Evolutionary conservation across 1,140 invertebrate genomes (phyloP), one percentile per base, ranked within the genome.

Genomic region (Bombus fervidus): DNA sequence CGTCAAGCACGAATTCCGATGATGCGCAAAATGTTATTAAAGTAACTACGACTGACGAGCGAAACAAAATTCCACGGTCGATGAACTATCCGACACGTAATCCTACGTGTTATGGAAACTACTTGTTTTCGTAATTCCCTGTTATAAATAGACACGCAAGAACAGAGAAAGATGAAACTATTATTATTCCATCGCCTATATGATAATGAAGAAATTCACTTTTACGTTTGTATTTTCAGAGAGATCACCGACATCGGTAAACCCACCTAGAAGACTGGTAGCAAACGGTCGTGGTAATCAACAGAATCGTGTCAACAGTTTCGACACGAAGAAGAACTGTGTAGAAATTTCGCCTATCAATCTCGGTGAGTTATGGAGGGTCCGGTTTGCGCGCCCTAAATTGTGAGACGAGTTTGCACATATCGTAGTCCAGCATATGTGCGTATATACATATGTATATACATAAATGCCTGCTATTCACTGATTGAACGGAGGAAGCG

Each of bases 241-340:
- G 87, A 91, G 94, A 87, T 92, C 93, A 87, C 91, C 93, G 69
- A 92, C 93, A 41, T 92, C 93, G 68, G 87, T 82, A 43, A 94
- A 92, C 53, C 89, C 92, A 43, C 91, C 93, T 25, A 88, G 93
- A 69, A 92, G 94, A 87, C 90, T 93, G 80, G 89, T 91, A 31
- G 87, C 91, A 31, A 94, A 94, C 76, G 93, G 94, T 78, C 91
- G 93, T 53, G 90, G 84, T 77, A 92, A 88, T 86, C 92, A 93
- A 53, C 93, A 91, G 83, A 76, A 90, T 79, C 93, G 93, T 84
- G 92, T 91, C 78, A 93, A 93, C 72, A 93, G 89, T 89, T 92
- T 93, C 82, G 93, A 94, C 78, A 88, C 87, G 66, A 94, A 94
- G 86, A 94, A 94, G 85, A 92, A 91, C 83, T 92, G 94, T 64